Base-by-base conservation (phyloP, 1,140 invertebrate species). In the Pseudomyrmex concolor region DNA sequence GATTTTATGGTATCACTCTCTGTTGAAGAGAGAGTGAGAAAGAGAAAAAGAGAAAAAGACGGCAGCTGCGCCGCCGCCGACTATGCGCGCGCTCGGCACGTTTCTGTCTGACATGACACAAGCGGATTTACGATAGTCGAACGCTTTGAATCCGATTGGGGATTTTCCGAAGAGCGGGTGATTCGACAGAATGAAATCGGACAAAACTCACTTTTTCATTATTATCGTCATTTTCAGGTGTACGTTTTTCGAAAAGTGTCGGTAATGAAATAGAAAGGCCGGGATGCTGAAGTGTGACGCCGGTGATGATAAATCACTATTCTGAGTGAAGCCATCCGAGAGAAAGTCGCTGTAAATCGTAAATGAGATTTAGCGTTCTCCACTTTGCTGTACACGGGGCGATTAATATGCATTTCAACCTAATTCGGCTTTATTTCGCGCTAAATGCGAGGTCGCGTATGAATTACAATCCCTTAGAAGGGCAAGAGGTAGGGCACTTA, bases 401-500 rank as follows among this genome's bases (percentile, higher is more conserved):
- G 62, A 71, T 85, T 88, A 83, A 78, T 78, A 67, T 70, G 54
- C 84, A 60, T 73, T 78, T 78, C 19, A 57, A 50, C 22, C 72
- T 87, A 88, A 87, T 85, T 87, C 66, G 59, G 10, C 67, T 78
- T 82, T 87, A 68, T 84, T 80, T 48, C 45, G 17, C 8, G 22
- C 43, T 71, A 72, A 82, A 72, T 55, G 57, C 45, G 34, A 50
- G 45, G 25, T 43, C 50, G 64, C 81, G 71, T 66, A 76, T 89
- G 88, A 89, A 89, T 89, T 89, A 89, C 85, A 80, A 89, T 89
- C 88, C 60, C 59, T 81, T 70, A 76, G 71, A 45, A 64, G 50
- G 15, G 45, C 8, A 57, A 19, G 64, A 43, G 73, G 50, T 57
- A 78, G 63, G 71, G 59, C 68, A 86, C 84, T 90, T 90, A 90